phyloP scores from a whole-genome alignment of 2,888 invertebrate genomes.

The Amaurobius ferox region DNA sequence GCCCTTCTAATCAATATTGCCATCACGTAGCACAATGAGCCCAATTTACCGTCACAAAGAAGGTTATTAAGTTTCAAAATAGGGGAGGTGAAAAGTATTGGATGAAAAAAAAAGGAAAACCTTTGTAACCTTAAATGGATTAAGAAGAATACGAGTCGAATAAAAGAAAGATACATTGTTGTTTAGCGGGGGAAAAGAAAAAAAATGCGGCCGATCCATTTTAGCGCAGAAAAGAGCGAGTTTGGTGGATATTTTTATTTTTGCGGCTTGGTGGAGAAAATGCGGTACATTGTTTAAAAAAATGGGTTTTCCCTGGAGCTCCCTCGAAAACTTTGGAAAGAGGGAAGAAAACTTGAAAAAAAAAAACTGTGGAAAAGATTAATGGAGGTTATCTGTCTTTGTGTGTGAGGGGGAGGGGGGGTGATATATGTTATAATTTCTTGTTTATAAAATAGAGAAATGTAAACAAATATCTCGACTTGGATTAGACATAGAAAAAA shows the following conservation, averaged over 20 bases:
- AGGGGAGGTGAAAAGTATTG: slow-evolving; percentile 16
- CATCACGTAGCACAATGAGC: slow-evolving; percentile 39
- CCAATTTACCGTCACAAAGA: slow-evolving; percentile 45
- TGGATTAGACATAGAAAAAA: too few species aligned
- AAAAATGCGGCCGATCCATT: slow-evolving; percentile 5
- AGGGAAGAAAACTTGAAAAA: neutral
- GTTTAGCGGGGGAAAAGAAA: neutral
- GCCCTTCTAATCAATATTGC: slow-evolving; percentile 35
- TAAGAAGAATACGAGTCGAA: slow-evolving; percentile 2
- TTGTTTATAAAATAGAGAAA: too few species aligned
- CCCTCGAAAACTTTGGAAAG: neutral
- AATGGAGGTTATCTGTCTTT: neutral
- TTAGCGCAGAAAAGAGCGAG: neutral
- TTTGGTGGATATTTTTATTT: neutral
- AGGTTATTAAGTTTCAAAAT: slow-evolving; percentile 28
- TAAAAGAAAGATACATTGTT: slow-evolving; percentile 15
- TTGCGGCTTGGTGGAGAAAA: neutral
- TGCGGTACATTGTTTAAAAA: neutral
- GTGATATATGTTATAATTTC: too few species aligned
- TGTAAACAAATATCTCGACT: too few species aligned
- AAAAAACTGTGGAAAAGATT: neutral
- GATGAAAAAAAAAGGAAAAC: neutral
- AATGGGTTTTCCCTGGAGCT: neutral
- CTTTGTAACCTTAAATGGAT: slow-evolving; percentile 11
- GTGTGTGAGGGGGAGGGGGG: too few species aligned